Conservation (phyloP, 2,888 invertebrate species). For the Aphodius granarius region DNA sequence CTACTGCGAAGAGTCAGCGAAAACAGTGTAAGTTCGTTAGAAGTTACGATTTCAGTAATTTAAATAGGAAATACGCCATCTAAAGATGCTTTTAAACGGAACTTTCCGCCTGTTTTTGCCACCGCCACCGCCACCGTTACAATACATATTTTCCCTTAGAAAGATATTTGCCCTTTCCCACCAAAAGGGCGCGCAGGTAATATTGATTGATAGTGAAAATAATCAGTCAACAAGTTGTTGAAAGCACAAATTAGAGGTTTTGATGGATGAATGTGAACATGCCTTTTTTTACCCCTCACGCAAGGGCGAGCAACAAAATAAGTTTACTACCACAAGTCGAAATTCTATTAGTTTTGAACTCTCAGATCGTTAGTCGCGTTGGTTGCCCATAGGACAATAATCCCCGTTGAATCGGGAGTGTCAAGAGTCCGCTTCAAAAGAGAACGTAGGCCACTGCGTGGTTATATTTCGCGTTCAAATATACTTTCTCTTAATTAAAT, state of each 20-base stretch:
- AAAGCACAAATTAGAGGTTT: constrained; percentile 19
- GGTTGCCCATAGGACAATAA: too few relatives aligned
- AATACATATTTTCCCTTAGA: neutral
- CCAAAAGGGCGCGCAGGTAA: neutral
- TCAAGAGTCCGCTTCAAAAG: too few relatives aligned
- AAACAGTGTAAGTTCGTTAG: neutral
- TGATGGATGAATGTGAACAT: constrained; percentile 18
- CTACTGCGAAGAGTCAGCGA: neutral
- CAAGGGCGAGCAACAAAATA: neutral
- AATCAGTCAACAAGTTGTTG: constrained; percentile 23
- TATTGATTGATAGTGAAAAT: constrained; percentile 19
- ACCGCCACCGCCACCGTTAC: neutral
- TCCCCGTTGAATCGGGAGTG: too few relatives aligned
- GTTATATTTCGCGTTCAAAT: neutral
- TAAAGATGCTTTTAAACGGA: neutral
- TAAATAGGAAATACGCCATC: neutral
- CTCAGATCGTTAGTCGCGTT: too few relatives aligned
- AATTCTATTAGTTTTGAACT: neutral
- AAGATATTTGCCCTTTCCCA: neutral
- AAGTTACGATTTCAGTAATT: neutral
- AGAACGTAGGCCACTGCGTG: too few relatives aligned
- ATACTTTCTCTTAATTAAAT: too few relatives aligned
- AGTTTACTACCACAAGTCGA: neutral
- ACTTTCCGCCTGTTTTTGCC: neutral
- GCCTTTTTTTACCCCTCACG: neutral